These are phyloP conservation scores for Drosophila hawaiiensis DNA, from an alignment of 2,888 invertebrate genomes.

Conservation along the genomic window DNA sequence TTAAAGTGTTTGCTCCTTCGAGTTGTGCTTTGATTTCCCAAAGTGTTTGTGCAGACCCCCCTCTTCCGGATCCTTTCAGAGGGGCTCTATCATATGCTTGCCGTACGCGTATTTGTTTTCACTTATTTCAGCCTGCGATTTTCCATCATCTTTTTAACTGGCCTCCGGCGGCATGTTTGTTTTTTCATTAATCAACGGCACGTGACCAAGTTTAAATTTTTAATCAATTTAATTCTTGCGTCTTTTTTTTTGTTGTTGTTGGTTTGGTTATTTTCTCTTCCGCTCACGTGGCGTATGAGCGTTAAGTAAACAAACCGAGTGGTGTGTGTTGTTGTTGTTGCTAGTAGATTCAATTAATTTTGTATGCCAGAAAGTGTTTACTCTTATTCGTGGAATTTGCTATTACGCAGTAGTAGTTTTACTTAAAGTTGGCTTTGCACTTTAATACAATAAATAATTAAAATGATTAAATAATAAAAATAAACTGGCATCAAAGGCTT, in stretches of 20 bases:
- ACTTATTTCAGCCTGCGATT: constrained; percentile 70
- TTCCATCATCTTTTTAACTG: constrained; percentile 48
- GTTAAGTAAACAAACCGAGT: constrained; percentile 44
- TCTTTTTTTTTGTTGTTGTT: constrained; percentile 5
- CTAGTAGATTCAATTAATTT: constrained; percentile 57
- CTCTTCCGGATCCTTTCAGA: no score
- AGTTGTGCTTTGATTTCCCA: constrained; percentile 66
- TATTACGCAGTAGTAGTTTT: constrained; percentile 5
- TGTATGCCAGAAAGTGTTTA: constrained; percentile 38
- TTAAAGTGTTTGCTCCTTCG: constrained; percentile 74
- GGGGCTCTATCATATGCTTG: not conserved
- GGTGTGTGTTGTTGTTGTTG: not conserved
- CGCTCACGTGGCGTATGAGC: constrained; percentile 67
- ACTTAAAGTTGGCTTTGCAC: not conserved
- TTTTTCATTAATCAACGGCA: constrained; percentile 75
- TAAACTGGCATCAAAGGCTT: not conserved
- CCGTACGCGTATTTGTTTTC: constrained; percentile 50
- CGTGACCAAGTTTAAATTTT: constrained; percentile 79
- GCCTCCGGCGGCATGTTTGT: constrained; percentile 37
- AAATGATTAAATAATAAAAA: not conserved
- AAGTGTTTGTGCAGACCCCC: constrained; percentile 21
- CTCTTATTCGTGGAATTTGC: constrained; percentile 11
- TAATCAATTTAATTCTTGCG: constrained; percentile 53
- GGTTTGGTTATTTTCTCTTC: constrained; percentile 1
- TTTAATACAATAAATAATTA: not conserved